Conservation (phyloP, 2,888 invertebrate genomes). For the Andrena bucephala region DNA sequence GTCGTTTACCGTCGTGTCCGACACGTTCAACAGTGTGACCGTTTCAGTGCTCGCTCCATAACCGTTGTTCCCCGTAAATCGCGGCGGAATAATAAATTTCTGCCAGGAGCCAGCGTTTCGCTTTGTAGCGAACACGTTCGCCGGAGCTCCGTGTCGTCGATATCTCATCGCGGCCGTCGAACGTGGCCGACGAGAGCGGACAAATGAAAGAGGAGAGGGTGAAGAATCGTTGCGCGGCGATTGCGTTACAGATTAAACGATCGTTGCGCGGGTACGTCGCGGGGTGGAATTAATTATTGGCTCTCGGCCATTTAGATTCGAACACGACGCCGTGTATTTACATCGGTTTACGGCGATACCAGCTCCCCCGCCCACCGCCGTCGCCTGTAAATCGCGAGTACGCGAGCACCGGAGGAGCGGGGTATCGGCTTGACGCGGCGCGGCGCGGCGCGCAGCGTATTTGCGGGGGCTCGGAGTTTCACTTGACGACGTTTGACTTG, state of each 20-base stretch:
- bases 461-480: conserved; percentile 13
- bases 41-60: neutral
- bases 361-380: neutral
- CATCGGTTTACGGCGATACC: conserved; percentile 23
- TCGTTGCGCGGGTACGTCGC: conserved; percentile 13
- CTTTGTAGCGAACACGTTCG: neutral
- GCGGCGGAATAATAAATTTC: conserved; percentile 5
- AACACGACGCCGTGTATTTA: conserved; percentile 40
- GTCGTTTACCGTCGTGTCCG: neutral
- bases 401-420: neutral
- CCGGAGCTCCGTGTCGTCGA: neutral
- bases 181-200: conserved; percentile 12
- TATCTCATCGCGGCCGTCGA: conserved; percentile 21
- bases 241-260: conserved; percentile 47
- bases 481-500: conserved; percentile 30
- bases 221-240: conserved; percentile 18
- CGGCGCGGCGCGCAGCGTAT: conserved; percentile 9
- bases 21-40: neutral
- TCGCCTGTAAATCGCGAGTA: conserved; percentile 22
- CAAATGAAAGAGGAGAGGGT: neutral
- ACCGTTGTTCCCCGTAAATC: neutral
- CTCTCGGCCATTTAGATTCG: conserved; percentile 43
- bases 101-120: neutral
- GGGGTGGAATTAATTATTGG: conserved; percentile 53
- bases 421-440: conserved; percentile 10